A percentile compares a stretch with the other conserved stretches of the same genome.
Evolutionary conservation across 2,113 vertebrate species (phyloP).

Genomic region (Sebastes schlegelii): DNA sequence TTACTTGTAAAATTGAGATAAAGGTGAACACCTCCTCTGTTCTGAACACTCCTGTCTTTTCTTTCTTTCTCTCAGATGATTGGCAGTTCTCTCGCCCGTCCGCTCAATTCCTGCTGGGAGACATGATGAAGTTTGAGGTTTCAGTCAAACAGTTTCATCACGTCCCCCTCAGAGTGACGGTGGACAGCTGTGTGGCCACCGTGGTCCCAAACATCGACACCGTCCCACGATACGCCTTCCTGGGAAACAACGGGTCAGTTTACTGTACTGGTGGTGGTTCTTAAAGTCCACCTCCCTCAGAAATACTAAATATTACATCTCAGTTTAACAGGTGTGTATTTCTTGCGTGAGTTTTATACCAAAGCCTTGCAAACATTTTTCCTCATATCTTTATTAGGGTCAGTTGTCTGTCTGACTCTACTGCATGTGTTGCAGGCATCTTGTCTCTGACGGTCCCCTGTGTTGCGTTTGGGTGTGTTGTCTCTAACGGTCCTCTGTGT

Average conservation of each 20-base stretch:
- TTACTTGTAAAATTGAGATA: too few relatives aligned
- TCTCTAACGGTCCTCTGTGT: not conserved
- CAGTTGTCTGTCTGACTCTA: too few relatives aligned
- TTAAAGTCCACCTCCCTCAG: not conserved
- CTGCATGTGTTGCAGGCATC: not conserved
- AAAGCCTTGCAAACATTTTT: too few relatives aligned
- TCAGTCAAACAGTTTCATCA: constrained; percentile 70
- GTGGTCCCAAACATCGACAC: constrained; percentile 47
- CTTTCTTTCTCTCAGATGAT: constrained; percentile 52
- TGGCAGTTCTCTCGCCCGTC: constrained; percentile 58
- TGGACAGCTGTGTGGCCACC: constrained; percentile 76
- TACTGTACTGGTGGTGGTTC: not conserved
- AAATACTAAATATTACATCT: not conserved
- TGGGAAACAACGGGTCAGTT: constrained; percentile 75
- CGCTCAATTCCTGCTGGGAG: constrained; percentile 59
- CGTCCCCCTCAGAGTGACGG: constrained; percentile 64
- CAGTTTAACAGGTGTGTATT: not conserved
- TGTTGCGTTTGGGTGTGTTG: not conserved
- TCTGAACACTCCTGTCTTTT: not conserved
- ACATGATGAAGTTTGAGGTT: constrained; percentile 71
- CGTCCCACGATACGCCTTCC: constrained; percentile 71
- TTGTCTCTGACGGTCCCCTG: not conserved
- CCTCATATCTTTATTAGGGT: too few relatives aligned
- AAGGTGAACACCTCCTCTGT: not conserved
- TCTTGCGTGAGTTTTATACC: too few relatives aligned